phyloP scores from a whole-genome alignment of 30 jellyfish, hydroid and myxozoan species.

The Cassiopea andromeda region DNA sequence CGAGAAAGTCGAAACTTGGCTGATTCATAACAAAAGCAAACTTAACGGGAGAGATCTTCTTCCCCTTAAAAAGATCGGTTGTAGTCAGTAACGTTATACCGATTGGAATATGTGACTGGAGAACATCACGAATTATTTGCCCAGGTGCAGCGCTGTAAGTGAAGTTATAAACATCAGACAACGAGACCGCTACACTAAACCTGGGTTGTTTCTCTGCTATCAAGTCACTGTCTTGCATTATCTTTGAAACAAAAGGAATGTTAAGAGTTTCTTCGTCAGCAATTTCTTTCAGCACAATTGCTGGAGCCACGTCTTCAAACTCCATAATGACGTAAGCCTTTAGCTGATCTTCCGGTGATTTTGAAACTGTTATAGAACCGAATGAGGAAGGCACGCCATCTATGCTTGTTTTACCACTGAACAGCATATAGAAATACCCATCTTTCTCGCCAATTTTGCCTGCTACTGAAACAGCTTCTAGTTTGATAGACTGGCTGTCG shows the following conservation, averaged over 20 bases:
- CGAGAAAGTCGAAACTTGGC: constrained; percentile 93
- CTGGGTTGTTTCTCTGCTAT: constrained; percentile 61
- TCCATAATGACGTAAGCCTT: constrained; percentile 74
- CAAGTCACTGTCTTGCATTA: constrained; percentile 83
- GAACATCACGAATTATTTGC: constrained; percentile 52
- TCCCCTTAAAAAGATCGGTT: constrained; percentile 28
- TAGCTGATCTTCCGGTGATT: constrained; percentile 56
- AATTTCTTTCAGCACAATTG: constrained; percentile 62
- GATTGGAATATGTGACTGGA: constrained; percentile 92
- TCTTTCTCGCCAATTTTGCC: constrained; percentile 66
- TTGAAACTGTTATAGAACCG: constrained; percentile 73
- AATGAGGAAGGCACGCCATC: constrained; percentile 48
- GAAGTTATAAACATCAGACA: constrained; percentile 76
- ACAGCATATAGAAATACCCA: constrained; percentile 56
- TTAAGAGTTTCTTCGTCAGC: constrained; percentile 74
- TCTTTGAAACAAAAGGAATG: constrained; percentile 84
- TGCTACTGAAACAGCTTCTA: constrained; percentile 61
- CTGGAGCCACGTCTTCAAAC: constrained; percentile 78
- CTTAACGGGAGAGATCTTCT: constrained; percentile 71
- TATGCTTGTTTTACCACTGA: constrained; percentile 66
- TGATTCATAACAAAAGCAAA: constrained; percentile 90
- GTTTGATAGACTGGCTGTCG: constrained; percentile 64
- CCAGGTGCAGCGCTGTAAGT: constrained; percentile 71
- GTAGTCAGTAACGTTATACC: constrained; percentile 97
- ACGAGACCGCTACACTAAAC: constrained; percentile 80